Evolutionary conservation across 2,797 vertebrate genomes (phyloP).

Genomic region (Xerus rutilus): DNA sequence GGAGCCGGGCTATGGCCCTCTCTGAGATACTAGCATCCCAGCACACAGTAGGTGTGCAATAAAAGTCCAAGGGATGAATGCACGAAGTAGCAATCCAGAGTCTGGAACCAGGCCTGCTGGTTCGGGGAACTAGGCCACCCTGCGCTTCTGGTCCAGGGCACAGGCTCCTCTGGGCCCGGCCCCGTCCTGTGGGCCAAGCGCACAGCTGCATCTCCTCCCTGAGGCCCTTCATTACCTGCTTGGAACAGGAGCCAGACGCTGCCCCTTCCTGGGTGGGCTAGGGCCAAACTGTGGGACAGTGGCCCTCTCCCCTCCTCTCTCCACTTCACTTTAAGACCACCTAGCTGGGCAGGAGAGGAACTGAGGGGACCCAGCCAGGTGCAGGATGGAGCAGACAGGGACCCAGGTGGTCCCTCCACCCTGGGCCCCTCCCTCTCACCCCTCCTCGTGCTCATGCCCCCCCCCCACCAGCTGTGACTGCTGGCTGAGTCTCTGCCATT

Average conservation of each 20-base stretch:
- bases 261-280: not conserved
- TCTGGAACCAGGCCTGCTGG: not conserved
- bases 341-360: conserved; percentile 46
- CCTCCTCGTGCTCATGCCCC: conserved; percentile 32
- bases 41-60: not conserved
- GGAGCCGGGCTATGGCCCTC: not conserved
- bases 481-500: conserved; percentile 89
- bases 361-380: conserved; percentile 44
- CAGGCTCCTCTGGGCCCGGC: not conserved
- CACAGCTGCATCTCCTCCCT: conserved; percentile 84
- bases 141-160: not conserved
- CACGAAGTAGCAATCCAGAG: not conserved
- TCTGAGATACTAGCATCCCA: not conserved
- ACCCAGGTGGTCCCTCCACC: conserved; percentile 78
- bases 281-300: not conserved
- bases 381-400: not conserved
- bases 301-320: not conserved
- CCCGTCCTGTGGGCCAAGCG: not conserved
- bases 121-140: not conserved
- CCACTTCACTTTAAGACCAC: conserved; percentile 31
- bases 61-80: too few relatives aligned
- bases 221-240: conserved; percentile 88
- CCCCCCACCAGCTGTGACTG: conserved; percentile 89
- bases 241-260: conserved; percentile 86
- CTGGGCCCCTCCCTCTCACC: conserved; percentile 72